Base-by-base conservation (phyloP, 2,888 invertebrate genomes). In the Morinoia aosen region DNA sequence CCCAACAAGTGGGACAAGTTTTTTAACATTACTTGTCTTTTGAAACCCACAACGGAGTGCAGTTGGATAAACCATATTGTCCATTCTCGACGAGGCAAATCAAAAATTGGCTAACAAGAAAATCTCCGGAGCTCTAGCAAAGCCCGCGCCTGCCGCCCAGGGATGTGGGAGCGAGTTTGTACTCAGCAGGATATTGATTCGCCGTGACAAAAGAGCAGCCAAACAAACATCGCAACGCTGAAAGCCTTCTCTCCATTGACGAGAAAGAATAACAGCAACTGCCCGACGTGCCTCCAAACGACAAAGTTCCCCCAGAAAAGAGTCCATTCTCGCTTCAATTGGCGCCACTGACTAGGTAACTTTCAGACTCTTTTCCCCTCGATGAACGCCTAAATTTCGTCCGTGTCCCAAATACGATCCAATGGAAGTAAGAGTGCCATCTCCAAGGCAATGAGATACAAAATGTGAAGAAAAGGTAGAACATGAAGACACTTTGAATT, bases 171-270 rank as follows among this genome's bases (percentile, higher is more conserved):
- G 40, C 91, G 25, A 19, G 91, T 56, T 48, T 91, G 39, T 56
- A 25, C 56, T 40, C 56, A 16, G 91, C 25, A 91, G 19, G 16
- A 48, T 91, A 91, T 91, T 48, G 91, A 91, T 91, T 56, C 11
- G 56, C 48, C 25, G 14, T 14, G 39, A 91, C 91, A 91, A 91
- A 91, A 91, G 91, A 91, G 48, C 91, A 48, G 91, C 19, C 91
- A 91, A 91, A 61, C 88, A 88, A 88, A 88, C 88, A 0, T 39
- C n/a, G 88, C 91, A 48, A 91, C 91, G 39, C 12, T 91, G 56
- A 91, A 91, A 40, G 11, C 56, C 91, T 88, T 88, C 91, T 40
- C 56, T 91, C 56, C 91, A 91, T 48, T 91, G 91, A 40, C 33
- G 91, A 4, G 56, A 56, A 40, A 40, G 56, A 91, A 91, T 48